These are phyloP conservation scores for Muscina levida DNA, from an alignment of 2,888 invertebrate genomes.

Conservation along the genomic window DNA sequence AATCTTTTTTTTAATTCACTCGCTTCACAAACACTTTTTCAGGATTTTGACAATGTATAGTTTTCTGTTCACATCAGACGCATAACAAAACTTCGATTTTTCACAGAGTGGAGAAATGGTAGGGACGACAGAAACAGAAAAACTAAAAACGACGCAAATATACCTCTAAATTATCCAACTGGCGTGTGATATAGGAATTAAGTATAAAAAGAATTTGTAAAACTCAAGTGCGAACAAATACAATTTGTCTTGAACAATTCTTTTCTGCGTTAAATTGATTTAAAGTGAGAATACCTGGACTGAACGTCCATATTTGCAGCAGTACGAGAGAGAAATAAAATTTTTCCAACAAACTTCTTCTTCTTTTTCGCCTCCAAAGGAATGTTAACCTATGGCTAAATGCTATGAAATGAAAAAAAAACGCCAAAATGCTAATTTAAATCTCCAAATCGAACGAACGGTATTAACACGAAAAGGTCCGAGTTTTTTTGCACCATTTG, in stretches of 20 bases:
- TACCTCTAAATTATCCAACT: not conserved
- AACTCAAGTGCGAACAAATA: not conserved
- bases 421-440: constrained; percentile 65
- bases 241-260: constrained; percentile 21
- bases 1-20: not conserved
- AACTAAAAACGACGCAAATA: constrained; percentile 27
- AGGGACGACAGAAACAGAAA: constrained; percentile 5
- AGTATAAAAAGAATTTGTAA: not conserved
- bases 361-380: constrained; percentile 19
- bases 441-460: too few relatives aligned
- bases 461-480: too few relatives aligned
- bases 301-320: constrained; percentile 60
- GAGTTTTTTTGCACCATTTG: too few relatives aligned
- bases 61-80: constrained; percentile 53
- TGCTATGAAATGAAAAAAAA: constrained; percentile 39
- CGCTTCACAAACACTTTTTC: not conserved
- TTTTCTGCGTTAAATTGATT: constrained; percentile 30
- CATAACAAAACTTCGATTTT: constrained; percentile 66
- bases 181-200: not conserved
- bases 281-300: constrained; percentile 56
- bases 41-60: not conserved
- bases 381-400: not conserved
- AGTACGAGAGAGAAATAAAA: constrained; percentile 52
- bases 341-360: constrained; percentile 22
- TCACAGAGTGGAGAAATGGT: constrained; percentile 53